Base-by-base conservation (phyloP, 2,113 vertebrate species). In the Cinclus cinclus region DNA sequence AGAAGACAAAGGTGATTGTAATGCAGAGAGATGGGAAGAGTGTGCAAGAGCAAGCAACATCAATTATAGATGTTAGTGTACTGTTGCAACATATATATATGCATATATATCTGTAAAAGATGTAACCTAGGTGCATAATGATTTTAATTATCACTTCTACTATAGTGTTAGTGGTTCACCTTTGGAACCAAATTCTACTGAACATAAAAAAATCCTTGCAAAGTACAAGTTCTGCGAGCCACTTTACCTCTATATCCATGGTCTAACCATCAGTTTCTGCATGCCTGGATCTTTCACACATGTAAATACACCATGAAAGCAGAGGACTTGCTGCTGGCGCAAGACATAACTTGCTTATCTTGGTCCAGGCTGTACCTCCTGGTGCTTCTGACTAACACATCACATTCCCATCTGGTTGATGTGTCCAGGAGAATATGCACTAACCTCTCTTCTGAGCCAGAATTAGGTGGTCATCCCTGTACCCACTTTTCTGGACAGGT, bases 401-500 rank as follows among this genome's bases (percentile, higher is more conserved):
- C 49, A 25, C 42, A 33, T 73, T 92, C 30, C 60, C 8, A 5
- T 39, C 53, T 50, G 41, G 30, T 33, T 75, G 74, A 30, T 64
- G 19, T 69, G 50, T 80, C 68, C 59, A 83, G 58, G 42, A 92
- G 8, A 58, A 41, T 21, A 30, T 23, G 49, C 60, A 84, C 3
- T 56, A 52, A 76, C 81, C 81, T 92, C 21, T 60, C 56, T n/a
- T 27, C 62, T 89, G 42, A 92, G 92, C 42, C 77, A 71, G 53
- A 81, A 69, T 7, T 83, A 70, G 23, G 83, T 85, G 87, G 67
- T 89, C 93, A 76, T 75, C 74, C 49, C 52, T 44, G 6, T 46
- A 79, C 33, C 95, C 56, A 44, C 74, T 95, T 84, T 94, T 76
- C 75, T 83, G 83, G 74, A 22, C 91, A 87, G 83, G 80, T 91